Percentiles rank a stretch among this genome's conserved stretches.
phyloP scores from a whole-genome alignment of 2,888 invertebrate species.

The Lymantria monacha region DNA sequence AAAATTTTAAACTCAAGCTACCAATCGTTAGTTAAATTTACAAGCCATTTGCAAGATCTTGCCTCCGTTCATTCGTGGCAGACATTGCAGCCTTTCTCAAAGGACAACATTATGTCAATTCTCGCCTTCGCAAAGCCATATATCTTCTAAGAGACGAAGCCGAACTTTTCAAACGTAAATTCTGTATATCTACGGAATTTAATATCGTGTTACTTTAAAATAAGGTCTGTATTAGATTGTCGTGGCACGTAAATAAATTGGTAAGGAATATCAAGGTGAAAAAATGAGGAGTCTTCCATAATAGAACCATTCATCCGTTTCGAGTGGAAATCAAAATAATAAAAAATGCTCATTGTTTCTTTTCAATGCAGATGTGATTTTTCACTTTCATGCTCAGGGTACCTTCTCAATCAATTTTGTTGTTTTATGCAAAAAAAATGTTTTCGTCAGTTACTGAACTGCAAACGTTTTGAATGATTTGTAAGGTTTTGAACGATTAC shows the following conservation, averaged over 20 bases:
- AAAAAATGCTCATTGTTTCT: slow-evolving; percentile 30
- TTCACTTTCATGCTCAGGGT: slow-evolving; percentile 18
- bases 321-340: slow-evolving; percentile 38
- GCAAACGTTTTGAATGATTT: background rate
- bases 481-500: too few species aligned
- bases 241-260: slow-evolving; percentile 23
- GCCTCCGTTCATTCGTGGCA: slow-evolving; percentile 22
- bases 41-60: too few species aligned
- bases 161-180: slow-evolving; percentile 54
- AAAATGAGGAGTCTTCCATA: slow-evolving; percentile 42
- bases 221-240: slow-evolving; percentile 25
- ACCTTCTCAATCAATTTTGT: slow-evolving; percentile 19
- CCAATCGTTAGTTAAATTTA: too few species aligned
- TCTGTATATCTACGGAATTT: slow-evolving; percentile 25
- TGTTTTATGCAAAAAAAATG: background rate
- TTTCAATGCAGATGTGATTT: slow-evolving; percentile 23
- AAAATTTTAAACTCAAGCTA: too few species aligned
- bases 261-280: slow-evolving; percentile 35
- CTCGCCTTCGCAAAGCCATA: slow-evolving; percentile 54
- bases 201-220: slow-evolving; percentile 24
- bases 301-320: slow-evolving; percentile 42
- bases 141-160: slow-evolving; percentile 48
- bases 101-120: slow-evolving; percentile 66
- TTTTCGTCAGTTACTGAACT: background rate
- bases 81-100: slow-evolving; percentile 36